Evolutionary conservation across 1,140 invertebrate species (phyloP).

Genomic region (Leguminivora glycinivorella): DNA sequence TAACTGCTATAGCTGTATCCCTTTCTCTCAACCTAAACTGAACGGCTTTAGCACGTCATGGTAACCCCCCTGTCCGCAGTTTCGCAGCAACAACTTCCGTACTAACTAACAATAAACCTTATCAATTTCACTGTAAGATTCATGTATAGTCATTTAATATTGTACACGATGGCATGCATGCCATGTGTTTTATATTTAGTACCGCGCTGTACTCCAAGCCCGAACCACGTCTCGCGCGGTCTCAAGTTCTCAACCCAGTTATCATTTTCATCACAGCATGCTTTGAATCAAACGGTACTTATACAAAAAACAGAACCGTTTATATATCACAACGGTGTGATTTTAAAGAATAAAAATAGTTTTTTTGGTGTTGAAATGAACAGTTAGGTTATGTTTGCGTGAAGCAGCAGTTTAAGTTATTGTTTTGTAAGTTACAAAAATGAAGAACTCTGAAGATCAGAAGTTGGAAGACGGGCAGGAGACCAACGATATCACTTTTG

Average conservation of each 20-base stretch:
- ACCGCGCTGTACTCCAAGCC: background rate
- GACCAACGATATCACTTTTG: conserved; percentile 50
- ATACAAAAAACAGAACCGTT: background rate
- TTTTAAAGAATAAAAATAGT: too few relatives aligned
- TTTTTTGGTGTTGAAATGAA: background rate
- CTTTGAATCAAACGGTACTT: background rate
- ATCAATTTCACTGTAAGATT: too few relatives aligned
- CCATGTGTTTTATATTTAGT: conserved; percentile 1
- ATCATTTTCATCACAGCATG: background rate
- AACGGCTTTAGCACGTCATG: too few relatives aligned
- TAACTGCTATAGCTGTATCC: too few relatives aligned
- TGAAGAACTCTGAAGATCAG: conserved; percentile 35
- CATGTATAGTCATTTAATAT: too few relatives aligned
- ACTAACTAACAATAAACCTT: too few relatives aligned
- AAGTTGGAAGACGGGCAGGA: conserved; percentile 44
- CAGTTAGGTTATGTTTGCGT: background rate
- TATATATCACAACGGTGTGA: too few relatives aligned
- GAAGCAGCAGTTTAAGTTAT: background rate
- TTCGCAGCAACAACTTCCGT: too few relatives aligned
- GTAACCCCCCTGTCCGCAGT: too few relatives aligned
- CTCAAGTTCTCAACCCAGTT: background rate
- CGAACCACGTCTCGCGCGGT: background rate
- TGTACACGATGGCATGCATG: background rate
- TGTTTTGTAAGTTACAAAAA: conserved; percentile 19
- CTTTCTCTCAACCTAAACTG: too few relatives aligned